phyloP scores from a whole-genome alignment of 2,797 vertebrate genomes.

The Trichosurus vulpecula region DNA sequence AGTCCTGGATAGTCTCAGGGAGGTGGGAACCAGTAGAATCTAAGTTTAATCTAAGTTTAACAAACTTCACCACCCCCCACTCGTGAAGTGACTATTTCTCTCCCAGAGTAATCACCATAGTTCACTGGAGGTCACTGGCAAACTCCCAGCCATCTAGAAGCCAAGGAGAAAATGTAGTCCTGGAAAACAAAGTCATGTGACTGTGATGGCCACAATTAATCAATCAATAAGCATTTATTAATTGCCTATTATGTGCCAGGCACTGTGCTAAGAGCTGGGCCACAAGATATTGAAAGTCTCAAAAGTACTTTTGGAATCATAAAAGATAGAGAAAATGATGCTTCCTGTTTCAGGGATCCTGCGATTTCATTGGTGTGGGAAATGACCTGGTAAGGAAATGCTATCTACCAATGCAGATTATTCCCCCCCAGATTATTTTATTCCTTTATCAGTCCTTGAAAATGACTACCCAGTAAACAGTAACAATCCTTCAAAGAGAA shows the following conservation, averaged over 20 bases:
- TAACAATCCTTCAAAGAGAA: not conserved
- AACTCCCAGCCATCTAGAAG: not conserved
- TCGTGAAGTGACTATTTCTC: not conserved
- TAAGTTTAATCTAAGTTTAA: not conserved
- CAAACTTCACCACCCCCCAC: not conserved
- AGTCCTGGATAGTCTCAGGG: not conserved
- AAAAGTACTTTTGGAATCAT: not conserved
- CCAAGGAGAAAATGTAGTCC: not conserved
- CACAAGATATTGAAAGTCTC: not conserved
- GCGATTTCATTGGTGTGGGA: not conserved
- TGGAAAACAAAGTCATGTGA: not conserved
- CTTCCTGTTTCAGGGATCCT: not conserved
- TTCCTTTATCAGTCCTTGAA: not conserved
- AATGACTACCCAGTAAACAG: not conserved
- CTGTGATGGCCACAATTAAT: not conserved
- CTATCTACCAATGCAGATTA: not conserved
- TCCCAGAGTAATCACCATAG: not conserved
- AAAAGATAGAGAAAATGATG: no score
- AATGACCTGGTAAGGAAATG: not conserved
- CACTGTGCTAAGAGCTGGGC: not conserved
- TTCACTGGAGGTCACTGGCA: not conserved
- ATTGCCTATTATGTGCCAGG: not conserved
- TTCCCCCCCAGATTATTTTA: not conserved
- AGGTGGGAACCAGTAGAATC: not conserved
- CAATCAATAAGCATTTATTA: conserved; percentile 5